phyloP scores from a whole-genome alignment of 2,113 vertebrate genomes.

The Copsychus sechellarum region DNA sequence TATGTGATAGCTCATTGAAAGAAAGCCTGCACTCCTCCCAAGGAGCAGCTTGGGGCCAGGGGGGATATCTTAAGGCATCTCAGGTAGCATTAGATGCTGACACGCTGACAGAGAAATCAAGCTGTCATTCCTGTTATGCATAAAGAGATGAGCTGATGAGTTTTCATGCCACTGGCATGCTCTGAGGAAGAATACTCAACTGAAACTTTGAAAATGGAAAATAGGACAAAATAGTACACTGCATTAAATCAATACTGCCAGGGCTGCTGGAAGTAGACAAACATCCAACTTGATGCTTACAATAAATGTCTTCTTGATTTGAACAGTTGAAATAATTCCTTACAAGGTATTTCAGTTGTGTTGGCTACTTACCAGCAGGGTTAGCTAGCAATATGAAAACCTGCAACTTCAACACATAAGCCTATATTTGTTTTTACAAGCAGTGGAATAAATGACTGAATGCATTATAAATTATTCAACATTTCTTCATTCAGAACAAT shows the following conservation, averaged over 20 bases:
- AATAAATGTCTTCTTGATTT: background rate
- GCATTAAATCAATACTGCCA: background rate
- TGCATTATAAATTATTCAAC: background rate
- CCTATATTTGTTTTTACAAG: background rate
- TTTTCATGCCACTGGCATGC: background rate
- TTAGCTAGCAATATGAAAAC: constrained; percentile 3
- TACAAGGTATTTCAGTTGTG: background rate
- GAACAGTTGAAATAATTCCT: background rate
- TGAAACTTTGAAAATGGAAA: background rate
- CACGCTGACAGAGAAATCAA: background rate
- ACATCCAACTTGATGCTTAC: background rate
- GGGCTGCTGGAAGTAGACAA: background rate
- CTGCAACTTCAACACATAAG: background rate
- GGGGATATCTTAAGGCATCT: background rate
- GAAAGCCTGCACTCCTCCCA: background rate
- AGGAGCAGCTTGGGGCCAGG: background rate
- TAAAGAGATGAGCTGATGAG: background rate
- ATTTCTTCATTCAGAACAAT: background rate
- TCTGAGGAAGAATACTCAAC: background rate
- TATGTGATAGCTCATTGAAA: background rate
- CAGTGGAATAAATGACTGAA: constrained; percentile 14
- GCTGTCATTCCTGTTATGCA: background rate
- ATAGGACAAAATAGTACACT: background rate
- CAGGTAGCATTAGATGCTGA: background rate
- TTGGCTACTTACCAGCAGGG: background rate